phyloP scores from a whole-genome alignment of 23 tunicate species.

The Botrylloides violaceus region DNA sequence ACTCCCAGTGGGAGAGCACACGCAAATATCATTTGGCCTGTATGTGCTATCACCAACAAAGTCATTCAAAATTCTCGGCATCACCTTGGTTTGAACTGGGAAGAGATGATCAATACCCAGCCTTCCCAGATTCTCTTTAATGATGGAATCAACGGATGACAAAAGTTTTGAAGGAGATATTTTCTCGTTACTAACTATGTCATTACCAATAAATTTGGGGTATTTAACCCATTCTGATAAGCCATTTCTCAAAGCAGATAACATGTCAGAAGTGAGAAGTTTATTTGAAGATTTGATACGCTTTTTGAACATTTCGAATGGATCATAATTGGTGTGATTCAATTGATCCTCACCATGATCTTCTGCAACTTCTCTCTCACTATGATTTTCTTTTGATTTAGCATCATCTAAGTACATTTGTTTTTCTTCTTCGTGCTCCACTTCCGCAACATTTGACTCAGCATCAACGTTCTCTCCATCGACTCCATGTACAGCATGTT shows the following conservation, averaged over 20 bases:
- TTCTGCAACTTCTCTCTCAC: too few relatives aligned
- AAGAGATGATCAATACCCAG: constrained; percentile 37
- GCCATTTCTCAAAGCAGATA: neutral
- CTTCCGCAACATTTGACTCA: too few relatives aligned
- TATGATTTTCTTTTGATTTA: too few relatives aligned
- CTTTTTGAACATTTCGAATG: neutral
- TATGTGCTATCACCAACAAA: constrained; percentile 17
- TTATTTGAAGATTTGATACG: neutral
- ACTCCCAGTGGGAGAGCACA: constrained; percentile 89
- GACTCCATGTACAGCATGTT: too few relatives aligned
- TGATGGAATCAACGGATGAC: constrained; percentile 4
- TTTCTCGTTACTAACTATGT: neutral
- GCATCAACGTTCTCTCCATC: too few relatives aligned
- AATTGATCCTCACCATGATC: too few relatives aligned
- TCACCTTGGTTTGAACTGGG: constrained; percentile 52
- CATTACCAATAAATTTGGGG: neutral
- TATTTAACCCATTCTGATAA: constrained; percentile 10
- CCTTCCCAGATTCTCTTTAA: constrained; percentile 28
- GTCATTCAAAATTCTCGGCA: constrained; percentile 37
- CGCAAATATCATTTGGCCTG: constrained; percentile 71
- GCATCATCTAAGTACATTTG: too few relatives aligned
- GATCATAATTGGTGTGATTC: constrained; percentile 1
- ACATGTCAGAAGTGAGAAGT: neutral
- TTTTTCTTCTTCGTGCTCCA: too few relatives aligned
- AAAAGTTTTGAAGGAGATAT: neutral